Evolutionary conservation across 2,888 invertebrate genomes (phyloP).

Genomic region (Oxystoma pomonae): DNA sequence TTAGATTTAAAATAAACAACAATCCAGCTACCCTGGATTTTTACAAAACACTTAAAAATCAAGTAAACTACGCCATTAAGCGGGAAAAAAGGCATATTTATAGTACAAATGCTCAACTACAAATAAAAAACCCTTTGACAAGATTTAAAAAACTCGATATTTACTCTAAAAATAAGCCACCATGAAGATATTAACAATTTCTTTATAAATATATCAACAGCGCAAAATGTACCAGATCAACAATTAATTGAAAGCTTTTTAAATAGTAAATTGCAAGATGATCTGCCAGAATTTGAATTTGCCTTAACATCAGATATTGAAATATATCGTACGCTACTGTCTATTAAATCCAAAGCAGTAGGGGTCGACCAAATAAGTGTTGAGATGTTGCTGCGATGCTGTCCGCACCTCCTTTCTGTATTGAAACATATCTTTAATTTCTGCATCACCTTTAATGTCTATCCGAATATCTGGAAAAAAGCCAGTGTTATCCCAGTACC

Average conservation of each 20-base stretch:
- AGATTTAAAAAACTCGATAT: too few species aligned
- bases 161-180: neutral
- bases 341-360: neutral
- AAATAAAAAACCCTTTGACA: neutral
- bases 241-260: too few species aligned
- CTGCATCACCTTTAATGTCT: neutral
- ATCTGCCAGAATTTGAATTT: neutral
- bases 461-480: neutral
- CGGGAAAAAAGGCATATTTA: neutral
- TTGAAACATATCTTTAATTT: neutral
- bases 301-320: neutral
- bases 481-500: neutral
- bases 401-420: neutral
- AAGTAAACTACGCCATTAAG: neutral
- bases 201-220: neutral
- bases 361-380: neutral
- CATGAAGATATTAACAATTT: neutral
- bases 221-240: neutral
- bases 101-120: neutral
- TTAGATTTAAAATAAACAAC: neutral
- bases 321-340: neutral
- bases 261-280: neutral
- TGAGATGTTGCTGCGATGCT: neutral
- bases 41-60: neutral
- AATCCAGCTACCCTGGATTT: neutral